These are phyloP conservation scores for Haliclystus octoradiatus DNA, from an alignment of 30 jellyfish, hydroid and myxozoan genomes.

Conservation along the genomic window DNA sequence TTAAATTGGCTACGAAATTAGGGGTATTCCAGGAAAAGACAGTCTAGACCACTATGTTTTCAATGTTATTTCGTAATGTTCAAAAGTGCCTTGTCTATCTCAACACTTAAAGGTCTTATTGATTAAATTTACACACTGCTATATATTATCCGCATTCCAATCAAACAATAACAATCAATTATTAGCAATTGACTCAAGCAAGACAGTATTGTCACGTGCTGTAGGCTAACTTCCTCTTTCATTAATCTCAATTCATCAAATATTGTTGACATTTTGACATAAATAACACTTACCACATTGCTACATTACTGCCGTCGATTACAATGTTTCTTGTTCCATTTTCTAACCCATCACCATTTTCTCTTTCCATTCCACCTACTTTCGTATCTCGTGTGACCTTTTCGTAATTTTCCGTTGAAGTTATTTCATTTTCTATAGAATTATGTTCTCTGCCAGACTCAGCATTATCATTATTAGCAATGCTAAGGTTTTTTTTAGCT, in stretches of 20 bases:
- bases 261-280: no score
- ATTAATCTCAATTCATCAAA: no score
- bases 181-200: no score
- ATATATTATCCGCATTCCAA: conserved; percentile 2
- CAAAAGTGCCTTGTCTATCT: no score
- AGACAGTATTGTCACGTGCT: neutral
- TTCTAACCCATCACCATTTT: neutral
- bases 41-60: no score
- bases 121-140: no score
- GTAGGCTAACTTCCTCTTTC: neutral
- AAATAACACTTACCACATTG: conserved; percentile 81
- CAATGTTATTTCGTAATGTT: no score
- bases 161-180: neutral
- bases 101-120: no score
- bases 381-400: neutral
- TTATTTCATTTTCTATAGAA: no score
- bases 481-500: conserved; percentile 11
- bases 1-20: no score
- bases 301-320: conserved; percentile 93
- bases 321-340: conserved; percentile 47
- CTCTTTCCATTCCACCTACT: neutral
- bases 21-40: no score
- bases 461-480: neutral
- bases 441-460: no score
- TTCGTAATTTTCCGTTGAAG: neutral